Percentiles rank a stretch among this genome's conserved stretches.
These are phyloP conservation scores for Pseudococcus viburni DNA, from an alignment of 2,888 invertebrate genomes.

Conservation along the genomic window DNA sequence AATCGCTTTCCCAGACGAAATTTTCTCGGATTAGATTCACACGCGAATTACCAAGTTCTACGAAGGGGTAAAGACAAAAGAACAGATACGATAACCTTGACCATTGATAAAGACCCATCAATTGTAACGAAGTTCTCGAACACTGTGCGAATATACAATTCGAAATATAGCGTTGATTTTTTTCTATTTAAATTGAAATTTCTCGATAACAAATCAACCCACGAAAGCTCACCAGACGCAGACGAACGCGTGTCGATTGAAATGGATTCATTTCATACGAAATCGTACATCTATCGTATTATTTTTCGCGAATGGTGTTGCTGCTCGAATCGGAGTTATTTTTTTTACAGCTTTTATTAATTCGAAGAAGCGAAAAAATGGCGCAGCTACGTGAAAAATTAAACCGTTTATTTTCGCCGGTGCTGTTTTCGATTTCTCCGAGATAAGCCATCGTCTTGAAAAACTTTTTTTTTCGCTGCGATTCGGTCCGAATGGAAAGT, in stretches of 20 bases:
- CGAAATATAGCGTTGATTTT: not conserved
- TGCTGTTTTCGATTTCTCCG: not conserved
- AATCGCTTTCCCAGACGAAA: not conserved
- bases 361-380: not conserved
- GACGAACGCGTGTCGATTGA: not conserved
- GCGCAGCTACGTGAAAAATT: not conserved
- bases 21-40: slow-evolving; percentile 5
- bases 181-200: not conserved
- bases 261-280: not conserved
- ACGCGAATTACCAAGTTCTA: not conserved
- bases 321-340: too few relatives aligned
- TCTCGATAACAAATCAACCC: not conserved
- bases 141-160: not conserved
- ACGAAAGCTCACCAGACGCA: not conserved
- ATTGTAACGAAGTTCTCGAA: not conserved
- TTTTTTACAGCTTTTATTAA: not conserved
- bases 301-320: not conserved
- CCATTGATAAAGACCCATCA: slow-evolving; percentile 5
- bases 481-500: not conserved
- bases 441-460: not conserved
- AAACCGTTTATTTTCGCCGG: not conserved
- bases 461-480: not conserved
- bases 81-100: not conserved
- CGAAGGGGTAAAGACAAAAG: not conserved
- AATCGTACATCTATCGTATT: not conserved